phyloP scores from a whole-genome alignment of 2,797 vertebrate species.

The Xiphophorus birchmanni region DNA sequence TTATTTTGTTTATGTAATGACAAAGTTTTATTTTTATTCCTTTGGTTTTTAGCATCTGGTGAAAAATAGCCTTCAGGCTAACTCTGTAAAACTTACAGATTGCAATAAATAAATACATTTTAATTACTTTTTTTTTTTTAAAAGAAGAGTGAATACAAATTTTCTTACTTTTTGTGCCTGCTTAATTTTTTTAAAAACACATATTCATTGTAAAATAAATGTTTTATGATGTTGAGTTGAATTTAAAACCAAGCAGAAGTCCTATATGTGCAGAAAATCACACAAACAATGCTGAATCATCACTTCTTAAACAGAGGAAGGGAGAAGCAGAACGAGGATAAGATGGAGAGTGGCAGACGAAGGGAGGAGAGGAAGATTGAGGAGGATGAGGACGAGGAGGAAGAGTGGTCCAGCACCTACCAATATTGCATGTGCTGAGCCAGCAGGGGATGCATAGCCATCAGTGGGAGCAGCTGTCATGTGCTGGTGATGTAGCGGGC shows the following conservation, averaged over 20 bases:
- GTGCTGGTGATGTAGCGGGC: slow-evolving; percentile 47
- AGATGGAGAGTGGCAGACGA: not conserved
- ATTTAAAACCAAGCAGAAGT: slow-evolving; percentile 36
- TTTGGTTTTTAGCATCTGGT: no score
- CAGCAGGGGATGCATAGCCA: slow-evolving; percentile 68
- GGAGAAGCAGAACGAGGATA: not conserved
- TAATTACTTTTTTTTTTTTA: no score
- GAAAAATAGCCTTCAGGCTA: no score
- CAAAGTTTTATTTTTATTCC: no score
- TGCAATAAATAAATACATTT: no score
- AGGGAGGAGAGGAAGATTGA: not conserved
- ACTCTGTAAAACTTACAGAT: no score
- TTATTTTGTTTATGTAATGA: no score
- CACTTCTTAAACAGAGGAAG: slow-evolving; percentile 17
- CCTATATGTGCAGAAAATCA: not conserved
- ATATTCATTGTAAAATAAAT: not conserved
- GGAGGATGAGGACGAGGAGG: not conserved
- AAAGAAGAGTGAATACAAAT: not conserved
- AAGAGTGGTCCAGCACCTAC: slow-evolving; percentile 39
- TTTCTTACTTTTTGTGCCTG: not conserved
- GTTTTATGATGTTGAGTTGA: slow-evolving; percentile 17
- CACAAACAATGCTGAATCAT: slow-evolving; percentile 38
- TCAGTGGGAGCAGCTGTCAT: slow-evolving; percentile 68
- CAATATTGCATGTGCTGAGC: slow-evolving; percentile 72
- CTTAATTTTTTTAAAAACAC: not conserved